Evolutionary conservation across 2,888 invertebrate genomes (phyloP).

Genomic region (Nesidiocoris tenuis): DNA sequence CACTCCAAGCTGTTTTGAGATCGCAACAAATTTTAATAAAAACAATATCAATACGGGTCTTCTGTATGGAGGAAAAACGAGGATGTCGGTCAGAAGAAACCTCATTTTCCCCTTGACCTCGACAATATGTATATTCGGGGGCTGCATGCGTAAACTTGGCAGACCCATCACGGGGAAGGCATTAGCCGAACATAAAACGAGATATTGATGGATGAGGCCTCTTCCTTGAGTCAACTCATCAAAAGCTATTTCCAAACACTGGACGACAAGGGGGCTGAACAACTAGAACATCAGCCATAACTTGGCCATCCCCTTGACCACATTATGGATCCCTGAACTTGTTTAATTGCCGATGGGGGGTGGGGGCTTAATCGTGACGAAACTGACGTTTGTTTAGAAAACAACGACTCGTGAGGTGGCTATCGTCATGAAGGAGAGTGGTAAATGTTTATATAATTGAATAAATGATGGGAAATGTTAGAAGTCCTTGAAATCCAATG

Average conservation of each 20-base stretch:
- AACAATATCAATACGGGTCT: too few species aligned
- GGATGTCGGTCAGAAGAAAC: neutral
- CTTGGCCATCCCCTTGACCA: neutral
- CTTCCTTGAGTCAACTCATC: slow-evolving; percentile 16
- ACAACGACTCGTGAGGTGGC: neutral
- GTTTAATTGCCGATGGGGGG: neutral
- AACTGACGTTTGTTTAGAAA: too few species aligned
- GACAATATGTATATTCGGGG: neutral
- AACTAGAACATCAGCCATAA: neutral
- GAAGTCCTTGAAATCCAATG: too few species aligned
- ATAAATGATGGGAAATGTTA: too few species aligned
- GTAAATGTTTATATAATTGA: too few species aligned
- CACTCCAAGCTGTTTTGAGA: too few species aligned
- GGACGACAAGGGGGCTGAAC: neutral
- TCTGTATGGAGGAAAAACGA: too few species aligned
- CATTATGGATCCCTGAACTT: neutral
- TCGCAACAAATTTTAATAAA: too few species aligned
- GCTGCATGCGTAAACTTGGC: neutral
- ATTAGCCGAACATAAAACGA: neutral
- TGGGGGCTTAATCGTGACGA: too few species aligned
- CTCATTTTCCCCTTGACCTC: neutral
- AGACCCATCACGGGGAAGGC: neutral
- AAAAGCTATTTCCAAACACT: slow-evolving; percentile 12
- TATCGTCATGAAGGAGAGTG: neutral
- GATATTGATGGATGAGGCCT: slow-evolving; percentile 22